These are phyloP conservation scores for Tachycineta bicolor DNA, from an alignment of 2,113 vertebrate genomes.

Conservation along the genomic window DNA sequence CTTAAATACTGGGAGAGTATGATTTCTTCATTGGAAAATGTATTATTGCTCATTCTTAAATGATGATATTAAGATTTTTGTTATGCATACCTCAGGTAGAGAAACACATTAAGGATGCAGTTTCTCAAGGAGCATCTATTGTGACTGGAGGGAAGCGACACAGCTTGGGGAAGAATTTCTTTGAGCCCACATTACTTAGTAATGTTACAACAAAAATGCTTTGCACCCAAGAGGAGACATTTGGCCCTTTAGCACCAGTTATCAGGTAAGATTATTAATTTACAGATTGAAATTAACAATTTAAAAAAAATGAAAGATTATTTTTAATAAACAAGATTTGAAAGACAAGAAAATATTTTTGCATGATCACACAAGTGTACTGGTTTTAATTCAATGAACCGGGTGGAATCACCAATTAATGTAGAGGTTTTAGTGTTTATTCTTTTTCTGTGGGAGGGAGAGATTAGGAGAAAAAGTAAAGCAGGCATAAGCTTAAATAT, in stretches of 20 bases:
- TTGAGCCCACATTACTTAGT: conserved; percentile 91
- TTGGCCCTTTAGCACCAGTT: conserved; percentile 92
- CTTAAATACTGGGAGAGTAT: neutral
- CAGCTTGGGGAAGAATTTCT: conserved; percentile 84
- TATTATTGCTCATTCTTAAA: neutral
- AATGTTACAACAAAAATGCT: conserved; percentile 88
- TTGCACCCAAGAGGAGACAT: conserved; percentile 89
- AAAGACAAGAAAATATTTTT: neutral
- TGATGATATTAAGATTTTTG: neutral
- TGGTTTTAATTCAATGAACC: too few species aligned
- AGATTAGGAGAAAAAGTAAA: too few species aligned
- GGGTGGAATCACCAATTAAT: too few species aligned
- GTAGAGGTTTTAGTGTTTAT: too few species aligned
- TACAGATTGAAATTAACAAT: neutral
- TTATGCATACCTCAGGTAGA: conserved; percentile 78
- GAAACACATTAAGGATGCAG: conserved; percentile 85
- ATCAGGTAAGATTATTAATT: conserved; percentile 80
- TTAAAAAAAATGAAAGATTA: neutral
- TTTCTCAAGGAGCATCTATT: conserved; percentile 85
- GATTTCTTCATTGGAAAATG: neutral
- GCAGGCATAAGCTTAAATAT: too few species aligned
- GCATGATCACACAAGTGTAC: neutral
- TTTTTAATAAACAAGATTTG: neutral
- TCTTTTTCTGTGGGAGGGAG: too few species aligned
- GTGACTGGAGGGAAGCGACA: conserved; percentile 88